Conservation (phyloP, 2,797 vertebrate genomes). For the Zenarchopterus dispar region DNA sequence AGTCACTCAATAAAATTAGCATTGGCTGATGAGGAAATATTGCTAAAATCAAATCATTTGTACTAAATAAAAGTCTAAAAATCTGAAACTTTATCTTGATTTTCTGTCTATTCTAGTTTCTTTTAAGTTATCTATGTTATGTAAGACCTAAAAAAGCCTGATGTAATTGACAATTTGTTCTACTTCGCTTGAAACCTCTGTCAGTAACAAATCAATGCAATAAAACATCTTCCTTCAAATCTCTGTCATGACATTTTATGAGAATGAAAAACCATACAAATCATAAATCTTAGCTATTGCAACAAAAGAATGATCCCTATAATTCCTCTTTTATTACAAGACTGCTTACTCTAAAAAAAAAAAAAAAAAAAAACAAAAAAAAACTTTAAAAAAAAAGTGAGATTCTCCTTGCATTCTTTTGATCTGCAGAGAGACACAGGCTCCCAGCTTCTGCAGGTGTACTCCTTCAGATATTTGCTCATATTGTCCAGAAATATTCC, state of each 20-base stretch:
- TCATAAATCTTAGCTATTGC: slow-evolving; percentile 27
- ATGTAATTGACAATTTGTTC: slow-evolving; percentile 6
- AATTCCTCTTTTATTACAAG: slow-evolving; percentile 12
- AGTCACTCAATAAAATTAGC: slow-evolving; percentile 19
- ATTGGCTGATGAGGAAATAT: slow-evolving; percentile 4
- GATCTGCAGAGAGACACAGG: slow-evolving; percentile 15
- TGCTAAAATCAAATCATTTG: neutral
- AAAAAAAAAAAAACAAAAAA: too few relatives aligned
- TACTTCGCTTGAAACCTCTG: slow-evolving; percentile 13
- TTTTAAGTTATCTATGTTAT: slow-evolving; percentile 3
- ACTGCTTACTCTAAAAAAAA: neutral
- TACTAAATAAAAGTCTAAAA: neutral
- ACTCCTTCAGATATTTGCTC: slow-evolving; percentile 19
- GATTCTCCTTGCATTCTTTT: neutral
- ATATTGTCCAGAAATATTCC: slow-evolving; percentile 24
- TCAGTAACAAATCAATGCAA: slow-evolving; percentile 34
- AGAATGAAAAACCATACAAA: slow-evolving; percentile 16
- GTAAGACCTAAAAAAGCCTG: slow-evolving; percentile 19
- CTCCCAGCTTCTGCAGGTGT: slow-evolving; percentile 20
- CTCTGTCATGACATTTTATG: slow-evolving; percentile 12
- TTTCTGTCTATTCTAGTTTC: neutral
- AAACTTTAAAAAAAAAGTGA: too few relatives aligned
- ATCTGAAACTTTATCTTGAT: neutral
- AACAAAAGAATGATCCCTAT: slow-evolving; percentile 36
- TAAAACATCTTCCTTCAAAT: slow-evolving; percentile 23